Conservation (phyloP, 1,140 invertebrate species). For the Orius laevigatus region DNA sequence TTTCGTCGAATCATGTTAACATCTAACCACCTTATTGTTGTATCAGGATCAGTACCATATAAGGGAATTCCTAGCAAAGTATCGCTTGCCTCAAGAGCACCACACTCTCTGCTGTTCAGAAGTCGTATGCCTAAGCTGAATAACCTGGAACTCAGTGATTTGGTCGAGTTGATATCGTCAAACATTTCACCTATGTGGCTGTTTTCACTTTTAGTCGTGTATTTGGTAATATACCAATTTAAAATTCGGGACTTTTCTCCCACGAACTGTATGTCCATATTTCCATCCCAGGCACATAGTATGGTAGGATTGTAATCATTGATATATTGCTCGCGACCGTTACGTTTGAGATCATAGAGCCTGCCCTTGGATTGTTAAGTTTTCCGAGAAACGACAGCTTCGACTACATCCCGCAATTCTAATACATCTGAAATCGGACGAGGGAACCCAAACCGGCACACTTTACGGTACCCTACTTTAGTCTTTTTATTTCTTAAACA, state of each 20-base stretch:
- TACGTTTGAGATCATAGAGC: conserved; percentile 23
- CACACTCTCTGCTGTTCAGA: conserved; percentile 20
- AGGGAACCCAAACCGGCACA: conserved; percentile 23
- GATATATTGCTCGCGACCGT: conserved; percentile 17
- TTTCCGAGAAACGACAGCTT: conserved; percentile 20
- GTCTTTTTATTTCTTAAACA: conserved; percentile 21
- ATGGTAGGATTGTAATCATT: conserved; percentile 20
- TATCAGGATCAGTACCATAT: conserved; percentile 19
- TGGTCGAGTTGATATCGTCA: conserved; percentile 18
- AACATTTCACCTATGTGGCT: conserved; percentile 15
- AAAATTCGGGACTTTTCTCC: conserved; percentile 18
- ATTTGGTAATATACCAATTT: conserved; percentile 20
- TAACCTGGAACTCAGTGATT: conserved; percentile 15
- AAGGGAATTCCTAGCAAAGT: conserved; percentile 18
- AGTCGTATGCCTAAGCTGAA: conserved; percentile 19
- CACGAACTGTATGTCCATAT: conserved; percentile 20
- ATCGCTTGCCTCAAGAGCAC: conserved; percentile 19
- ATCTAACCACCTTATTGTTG: conserved; percentile 22
- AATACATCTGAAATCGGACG: conserved; percentile 19
- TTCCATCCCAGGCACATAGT: conserved; percentile 19
- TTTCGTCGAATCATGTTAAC: conserved; percentile 17
- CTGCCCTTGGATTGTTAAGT: conserved; percentile 21
- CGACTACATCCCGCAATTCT: conserved; percentile 18
- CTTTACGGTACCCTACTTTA: conserved; percentile 16
- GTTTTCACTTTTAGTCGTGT: conserved; percentile 20